phyloP scores from a whole-genome alignment of 2,797 vertebrate genomes.

The Chiloscyllium punctatum region DNA sequence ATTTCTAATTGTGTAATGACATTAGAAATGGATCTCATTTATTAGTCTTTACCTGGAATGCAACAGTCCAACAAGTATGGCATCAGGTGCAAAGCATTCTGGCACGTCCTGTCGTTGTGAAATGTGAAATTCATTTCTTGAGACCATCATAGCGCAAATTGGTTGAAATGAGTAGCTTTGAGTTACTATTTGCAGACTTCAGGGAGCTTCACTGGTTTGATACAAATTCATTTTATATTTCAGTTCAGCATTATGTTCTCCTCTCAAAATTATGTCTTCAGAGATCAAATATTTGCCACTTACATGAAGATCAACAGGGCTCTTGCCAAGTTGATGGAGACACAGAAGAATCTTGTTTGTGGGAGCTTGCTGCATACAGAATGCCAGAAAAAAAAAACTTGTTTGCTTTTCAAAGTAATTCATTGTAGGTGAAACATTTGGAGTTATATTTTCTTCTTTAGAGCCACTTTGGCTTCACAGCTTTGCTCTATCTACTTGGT shows the following conservation, averaged over 20 bases:
- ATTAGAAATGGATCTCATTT: neutral
- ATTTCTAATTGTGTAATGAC: neutral
- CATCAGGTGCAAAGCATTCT: neutral
- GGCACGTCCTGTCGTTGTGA: neutral
- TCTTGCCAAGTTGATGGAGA: neutral
- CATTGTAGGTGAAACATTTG: neutral
- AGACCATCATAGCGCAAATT: neutral
- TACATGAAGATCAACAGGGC: neutral
- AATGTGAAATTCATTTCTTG: neutral
- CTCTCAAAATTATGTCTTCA: neutral
- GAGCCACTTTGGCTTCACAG: neutral
- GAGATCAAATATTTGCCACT: neutral
- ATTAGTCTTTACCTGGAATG: slow-evolving; percentile 3
- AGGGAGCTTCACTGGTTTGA: neutral
- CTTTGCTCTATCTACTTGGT: neutral
- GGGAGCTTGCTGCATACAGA: neutral
- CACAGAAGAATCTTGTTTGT: neutral
- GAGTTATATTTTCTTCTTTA: neutral
- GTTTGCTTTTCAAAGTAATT: neutral
- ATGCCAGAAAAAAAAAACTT: neutral
- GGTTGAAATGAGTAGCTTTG: neutral
- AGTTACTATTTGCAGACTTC: neutral
- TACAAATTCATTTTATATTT: neutral
- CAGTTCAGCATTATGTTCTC: neutral
- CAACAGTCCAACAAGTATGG: neutral